Conservation (phyloP, 2,113 vertebrate genomes). For the Ictalurus furcatus region DNA sequence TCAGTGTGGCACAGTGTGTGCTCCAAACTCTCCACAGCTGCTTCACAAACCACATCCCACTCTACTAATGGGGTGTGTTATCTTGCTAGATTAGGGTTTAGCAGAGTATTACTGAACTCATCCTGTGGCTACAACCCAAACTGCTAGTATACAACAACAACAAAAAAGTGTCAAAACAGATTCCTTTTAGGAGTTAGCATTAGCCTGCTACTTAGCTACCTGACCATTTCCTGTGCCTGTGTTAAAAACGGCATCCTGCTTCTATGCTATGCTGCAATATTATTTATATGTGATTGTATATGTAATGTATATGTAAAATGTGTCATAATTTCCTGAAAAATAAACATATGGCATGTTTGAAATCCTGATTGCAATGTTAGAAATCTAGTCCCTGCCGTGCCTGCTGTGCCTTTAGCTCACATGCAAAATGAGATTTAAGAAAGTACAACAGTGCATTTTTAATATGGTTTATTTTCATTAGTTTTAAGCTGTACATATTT, state of each 20-base stretch:
- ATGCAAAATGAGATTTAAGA: background rate
- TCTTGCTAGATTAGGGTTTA: background rate
- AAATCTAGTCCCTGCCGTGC: background rate
- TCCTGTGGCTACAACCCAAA: background rate
- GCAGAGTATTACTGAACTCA: background rate
- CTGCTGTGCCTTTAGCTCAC: background rate
- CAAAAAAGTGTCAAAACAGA: background rate
- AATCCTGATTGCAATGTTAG: background rate
- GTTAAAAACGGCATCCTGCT: background rate
- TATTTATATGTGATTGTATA: background rate
- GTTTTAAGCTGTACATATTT: constrained; percentile 55
- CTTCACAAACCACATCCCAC: background rate
- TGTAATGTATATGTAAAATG: too few species aligned
- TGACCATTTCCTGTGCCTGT: background rate
- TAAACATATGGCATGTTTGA: background rate
- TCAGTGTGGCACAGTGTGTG: background rate
- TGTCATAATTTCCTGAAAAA: background rate
- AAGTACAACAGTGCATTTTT: background rate
- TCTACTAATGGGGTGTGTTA: background rate
- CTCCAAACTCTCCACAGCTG: background rate
- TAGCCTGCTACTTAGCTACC: background rate
- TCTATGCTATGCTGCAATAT: background rate
- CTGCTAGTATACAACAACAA: background rate
- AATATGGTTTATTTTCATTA: constrained; percentile 50
- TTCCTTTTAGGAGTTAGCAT: background rate